phyloP scores from a whole-genome alignment of 2,888 invertebrate species.

The Glyphotaelius pellucidus region DNA sequence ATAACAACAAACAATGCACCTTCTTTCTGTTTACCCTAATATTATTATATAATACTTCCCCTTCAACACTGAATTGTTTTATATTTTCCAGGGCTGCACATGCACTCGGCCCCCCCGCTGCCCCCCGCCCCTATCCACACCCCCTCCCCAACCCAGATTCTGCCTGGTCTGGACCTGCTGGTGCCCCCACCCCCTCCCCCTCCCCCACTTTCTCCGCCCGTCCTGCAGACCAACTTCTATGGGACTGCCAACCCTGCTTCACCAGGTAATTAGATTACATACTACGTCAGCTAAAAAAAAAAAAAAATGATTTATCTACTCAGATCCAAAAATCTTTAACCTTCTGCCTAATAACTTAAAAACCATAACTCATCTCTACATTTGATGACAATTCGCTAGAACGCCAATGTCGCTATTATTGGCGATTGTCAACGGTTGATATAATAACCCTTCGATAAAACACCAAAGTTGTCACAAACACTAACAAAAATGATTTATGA shows the following conservation, averaged over 20 bases:
- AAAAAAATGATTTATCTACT: background rate
- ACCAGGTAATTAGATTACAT: constrained; percentile 15
- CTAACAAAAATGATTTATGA: no score
- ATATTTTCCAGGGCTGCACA: constrained; percentile 63
- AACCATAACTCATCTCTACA: no score
- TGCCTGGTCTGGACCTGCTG: constrained; percentile 74
- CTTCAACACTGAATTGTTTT: background rate
- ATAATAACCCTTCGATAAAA: no score
- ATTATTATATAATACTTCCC: background rate
- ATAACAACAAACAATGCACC: background rate
- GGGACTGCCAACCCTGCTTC: constrained; percentile 45
- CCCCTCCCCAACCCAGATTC: constrained; percentile 68
- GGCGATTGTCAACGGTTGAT: no score
- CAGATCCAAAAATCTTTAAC: background rate
- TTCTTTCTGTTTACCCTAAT: background rate
- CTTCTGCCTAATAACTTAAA: background rate
- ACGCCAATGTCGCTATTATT: no score
- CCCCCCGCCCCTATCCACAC: constrained; percentile 66
- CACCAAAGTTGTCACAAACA: no score
- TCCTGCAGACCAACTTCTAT: constrained; percentile 52
- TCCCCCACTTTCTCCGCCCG: constrained; percentile 68
- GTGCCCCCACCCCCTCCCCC: constrained; percentile 67
- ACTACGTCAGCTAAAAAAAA: no score
- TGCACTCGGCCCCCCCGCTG: constrained; percentile 67
- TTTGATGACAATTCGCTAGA: no score